Percentiles rank a stretch among this genome's conserved stretches.
Evolutionary conservation across 2,888 invertebrate species (phyloP).

Genomic region (Athetis lepigone): DNA sequence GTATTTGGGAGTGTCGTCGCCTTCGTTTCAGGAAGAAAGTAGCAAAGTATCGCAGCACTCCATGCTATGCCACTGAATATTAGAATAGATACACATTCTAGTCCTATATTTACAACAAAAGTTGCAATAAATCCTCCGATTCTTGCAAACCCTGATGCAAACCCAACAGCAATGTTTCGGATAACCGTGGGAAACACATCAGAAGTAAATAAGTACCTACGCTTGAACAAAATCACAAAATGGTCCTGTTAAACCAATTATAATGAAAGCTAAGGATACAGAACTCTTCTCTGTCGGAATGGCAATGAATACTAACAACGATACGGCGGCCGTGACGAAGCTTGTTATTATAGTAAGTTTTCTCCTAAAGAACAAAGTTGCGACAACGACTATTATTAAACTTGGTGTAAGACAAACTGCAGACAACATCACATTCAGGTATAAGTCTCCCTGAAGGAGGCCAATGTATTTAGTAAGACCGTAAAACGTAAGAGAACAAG

Average conservation of each 20-base stretch:
- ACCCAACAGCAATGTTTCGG: conserved; percentile 94
- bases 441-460: conserved; percentile 94
- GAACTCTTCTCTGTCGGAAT: conserved; percentile 72
- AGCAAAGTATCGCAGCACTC: conserved; percentile 78
- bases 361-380: conserved; percentile 77
- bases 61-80: conserved; percentile 81
- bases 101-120: conserved; percentile 91
- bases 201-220: conserved; percentile 93
- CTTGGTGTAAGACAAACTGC: conserved; percentile 82
- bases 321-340: conserved; percentile 76
- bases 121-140: conserved; percentile 93
- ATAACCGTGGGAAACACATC: conserved; percentile 95
- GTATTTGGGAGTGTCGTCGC: conserved; percentile 81
- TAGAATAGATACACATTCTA: conserved; percentile 81
- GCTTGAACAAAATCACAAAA: conserved; percentile 92
- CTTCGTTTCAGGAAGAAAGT: conserved; percentile 84
- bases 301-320: conserved; percentile 80
- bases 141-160: conserved; percentile 92
- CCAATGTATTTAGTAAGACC: conserved; percentile 95
- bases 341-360: conserved; percentile 76
- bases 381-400: conserved; percentile 75
- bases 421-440: conserved; percentile 94
- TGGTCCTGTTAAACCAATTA: conserved; percentile 94
- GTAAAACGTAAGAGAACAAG: conserved; percentile 95
- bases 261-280: conserved; percentile 92